Conservation (phyloP, 2,888 invertebrate genomes). For the Acanthosepion pharaonis region DNA sequence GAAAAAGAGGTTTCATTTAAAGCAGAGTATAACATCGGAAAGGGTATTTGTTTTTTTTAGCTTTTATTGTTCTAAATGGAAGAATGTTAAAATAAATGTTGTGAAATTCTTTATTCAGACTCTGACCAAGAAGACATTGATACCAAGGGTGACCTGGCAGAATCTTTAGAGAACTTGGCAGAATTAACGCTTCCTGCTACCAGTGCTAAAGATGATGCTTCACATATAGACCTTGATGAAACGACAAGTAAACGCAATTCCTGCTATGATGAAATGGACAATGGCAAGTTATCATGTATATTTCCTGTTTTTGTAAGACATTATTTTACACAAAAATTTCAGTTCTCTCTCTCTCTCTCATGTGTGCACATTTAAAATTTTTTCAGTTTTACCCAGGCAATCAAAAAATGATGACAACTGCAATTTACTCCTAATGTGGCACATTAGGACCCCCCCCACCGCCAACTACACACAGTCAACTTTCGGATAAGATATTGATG, state of each 20-base stretch:
- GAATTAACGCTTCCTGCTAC: background rate
- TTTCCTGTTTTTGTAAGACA: background rate
- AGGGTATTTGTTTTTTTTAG: no score
- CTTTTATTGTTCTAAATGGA: no score
- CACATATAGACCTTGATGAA: background rate
- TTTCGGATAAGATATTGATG: no score
- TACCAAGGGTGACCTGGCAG: background rate
- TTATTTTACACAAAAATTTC: background rate
- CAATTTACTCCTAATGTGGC: no score
- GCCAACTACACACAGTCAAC: no score
- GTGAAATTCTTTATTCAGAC: background rate
- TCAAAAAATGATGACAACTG: no score
- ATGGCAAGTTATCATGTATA: background rate
- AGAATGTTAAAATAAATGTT: no score
- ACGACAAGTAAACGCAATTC: background rate
- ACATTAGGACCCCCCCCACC: no score
- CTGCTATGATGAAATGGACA: background rate
- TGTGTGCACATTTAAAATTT: background rate
- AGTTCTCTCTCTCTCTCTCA: no score
- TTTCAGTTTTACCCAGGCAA: no score
- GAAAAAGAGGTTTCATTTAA: no score
- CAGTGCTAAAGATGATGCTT: background rate
- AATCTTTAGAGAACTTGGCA: conserved; percentile 38
- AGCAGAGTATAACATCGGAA: no score
- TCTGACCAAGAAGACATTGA: background rate